Conservation (phyloP, 2,113 vertebrate genomes). For the Vulpes vulpes region DNA sequence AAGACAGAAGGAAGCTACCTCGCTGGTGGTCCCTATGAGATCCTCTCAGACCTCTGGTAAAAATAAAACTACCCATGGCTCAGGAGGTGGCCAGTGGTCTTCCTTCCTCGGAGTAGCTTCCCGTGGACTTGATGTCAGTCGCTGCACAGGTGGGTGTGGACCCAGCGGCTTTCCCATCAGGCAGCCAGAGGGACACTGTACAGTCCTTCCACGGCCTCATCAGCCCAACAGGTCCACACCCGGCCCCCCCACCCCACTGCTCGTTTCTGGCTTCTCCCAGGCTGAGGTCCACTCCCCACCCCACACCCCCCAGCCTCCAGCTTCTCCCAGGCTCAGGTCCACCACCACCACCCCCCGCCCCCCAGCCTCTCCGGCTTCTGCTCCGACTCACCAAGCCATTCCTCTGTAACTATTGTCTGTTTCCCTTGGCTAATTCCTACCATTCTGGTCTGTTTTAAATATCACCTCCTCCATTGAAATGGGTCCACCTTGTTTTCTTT, state of each 20-base stretch:
- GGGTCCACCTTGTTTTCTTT: not conserved
- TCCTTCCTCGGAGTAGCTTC: not conserved
- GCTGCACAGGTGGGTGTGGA: not conserved
- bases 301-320: too few species aligned
- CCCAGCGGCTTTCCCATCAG: not conserved
- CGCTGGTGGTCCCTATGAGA: not conserved
- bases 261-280: too few species aligned
- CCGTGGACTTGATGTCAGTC: not conserved
- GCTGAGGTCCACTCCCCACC: too few species aligned
- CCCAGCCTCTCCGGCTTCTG: not conserved
- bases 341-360: too few species aligned
- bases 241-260: too few species aligned
- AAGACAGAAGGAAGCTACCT: not conserved
- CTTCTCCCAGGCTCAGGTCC: not conserved
- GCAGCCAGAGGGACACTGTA: not conserved
- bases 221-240: not conserved
- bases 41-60: not conserved
- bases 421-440: not conserved
- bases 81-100: not conserved
- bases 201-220: not conserved
- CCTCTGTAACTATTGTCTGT: not conserved
- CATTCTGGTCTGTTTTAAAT: not conserved
- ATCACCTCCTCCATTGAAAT: not conserved
- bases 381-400: not conserved
- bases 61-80: not conserved